A percentile compares a stretch with the other conserved stretches of the same genome.
Conservation (phyloP, 2,113 vertebrate species). For the Pyrgilauda ruficollis region DNA sequence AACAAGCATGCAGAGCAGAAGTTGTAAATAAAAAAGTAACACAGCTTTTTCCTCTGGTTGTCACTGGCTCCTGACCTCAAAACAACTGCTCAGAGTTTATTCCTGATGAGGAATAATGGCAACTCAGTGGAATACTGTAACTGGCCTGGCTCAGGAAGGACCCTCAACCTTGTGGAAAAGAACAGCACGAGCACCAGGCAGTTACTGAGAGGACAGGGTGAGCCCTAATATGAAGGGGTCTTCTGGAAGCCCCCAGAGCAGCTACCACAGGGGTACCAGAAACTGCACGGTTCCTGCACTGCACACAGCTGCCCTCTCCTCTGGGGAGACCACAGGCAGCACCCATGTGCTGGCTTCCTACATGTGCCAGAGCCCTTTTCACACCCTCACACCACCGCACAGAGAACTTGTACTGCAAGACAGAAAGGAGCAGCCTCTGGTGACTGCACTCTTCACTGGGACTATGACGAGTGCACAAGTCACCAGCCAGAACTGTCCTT, state of each 20-base stretch:
- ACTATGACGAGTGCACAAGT: rapidly evolving
- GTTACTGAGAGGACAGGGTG: rapidly evolving
- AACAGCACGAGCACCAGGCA: rapidly evolving
- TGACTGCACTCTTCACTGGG: not conserved
- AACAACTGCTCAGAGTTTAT: not conserved
- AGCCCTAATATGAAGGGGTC: not conserved
- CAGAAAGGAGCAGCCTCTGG: not conserved
- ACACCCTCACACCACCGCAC: not conserved
- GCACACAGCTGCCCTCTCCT: not conserved
- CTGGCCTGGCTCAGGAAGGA: not conserved
- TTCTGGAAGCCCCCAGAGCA: not conserved
- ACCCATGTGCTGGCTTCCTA: not conserved
- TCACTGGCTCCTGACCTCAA: not conserved
- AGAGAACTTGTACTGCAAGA: not conserved
- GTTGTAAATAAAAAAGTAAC: not conserved
- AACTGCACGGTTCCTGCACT: not conserved
- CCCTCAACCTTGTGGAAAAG: not conserved
- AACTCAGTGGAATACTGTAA: not conserved
- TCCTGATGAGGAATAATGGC: rapidly evolving
- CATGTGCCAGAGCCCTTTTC: not conserved
- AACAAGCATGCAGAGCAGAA: not conserved
- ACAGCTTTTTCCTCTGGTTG: not conserved
- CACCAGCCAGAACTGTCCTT: not conserved
- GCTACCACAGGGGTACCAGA: not conserved
- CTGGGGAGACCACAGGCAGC: not conserved